These are phyloP conservation scores for Chiridota heheva DNA, from an alignment of 35 echinoderm and acorn worm species.

Conservation along the genomic window DNA sequence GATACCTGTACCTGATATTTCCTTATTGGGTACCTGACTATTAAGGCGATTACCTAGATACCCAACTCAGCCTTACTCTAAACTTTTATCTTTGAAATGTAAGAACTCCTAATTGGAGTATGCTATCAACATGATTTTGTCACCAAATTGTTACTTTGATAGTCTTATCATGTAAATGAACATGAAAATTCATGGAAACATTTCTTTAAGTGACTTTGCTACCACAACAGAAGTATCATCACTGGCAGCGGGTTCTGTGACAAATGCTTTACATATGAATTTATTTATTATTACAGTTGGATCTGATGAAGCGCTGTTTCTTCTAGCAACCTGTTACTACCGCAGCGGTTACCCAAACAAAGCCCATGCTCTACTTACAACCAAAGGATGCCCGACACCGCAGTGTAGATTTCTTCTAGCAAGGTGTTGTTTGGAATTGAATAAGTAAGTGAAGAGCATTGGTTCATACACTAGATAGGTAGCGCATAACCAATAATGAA, in stretches of 20 bases:
- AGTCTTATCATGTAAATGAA: neutral
- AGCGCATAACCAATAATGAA: neutral
- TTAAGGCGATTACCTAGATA: no score
- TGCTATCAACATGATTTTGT: no score
- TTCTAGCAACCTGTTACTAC: conserved; percentile 94
- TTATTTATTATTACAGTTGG: conserved; percentile 61
- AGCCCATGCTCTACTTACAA: conserved; percentile 69
- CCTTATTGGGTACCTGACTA: no score
- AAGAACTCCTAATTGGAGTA: no score
- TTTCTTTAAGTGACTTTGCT: neutral
- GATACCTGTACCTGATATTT: no score
- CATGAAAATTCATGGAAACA: no score
- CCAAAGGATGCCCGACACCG: conserved; percentile 92
- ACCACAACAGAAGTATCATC: neutral
- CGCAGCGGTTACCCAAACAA: conserved; percentile 79
- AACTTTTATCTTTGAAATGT: no score
- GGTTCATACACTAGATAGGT: neutral
- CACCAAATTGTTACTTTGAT: no score
- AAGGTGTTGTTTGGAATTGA: conserved; percentile 81
- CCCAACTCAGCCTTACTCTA: no score
- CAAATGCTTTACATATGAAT: no score
- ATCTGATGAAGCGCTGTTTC: conserved; percentile 88
- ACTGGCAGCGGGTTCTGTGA: neutral
- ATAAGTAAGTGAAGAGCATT: conserved; percentile 76
- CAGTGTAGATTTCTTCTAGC: conserved; percentile 87